These are phyloP conservation scores for Macrochelys suwanniensis DNA, from an alignment of 2,797 vertebrate species.

Conservation along the genomic window DNA sequence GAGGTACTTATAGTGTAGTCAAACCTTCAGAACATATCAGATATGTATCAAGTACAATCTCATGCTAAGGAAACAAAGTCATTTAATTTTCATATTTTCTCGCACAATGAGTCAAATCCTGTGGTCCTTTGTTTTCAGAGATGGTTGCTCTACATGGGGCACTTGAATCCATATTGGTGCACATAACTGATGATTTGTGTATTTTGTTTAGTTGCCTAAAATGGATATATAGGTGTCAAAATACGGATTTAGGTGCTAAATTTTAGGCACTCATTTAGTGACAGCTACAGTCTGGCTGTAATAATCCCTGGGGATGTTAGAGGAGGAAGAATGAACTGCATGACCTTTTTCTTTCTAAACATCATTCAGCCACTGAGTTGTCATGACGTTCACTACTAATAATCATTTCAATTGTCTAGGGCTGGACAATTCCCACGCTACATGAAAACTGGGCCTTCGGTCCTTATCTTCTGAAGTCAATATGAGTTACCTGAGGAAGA, in stretches of 20 bases:
- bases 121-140: neutral
- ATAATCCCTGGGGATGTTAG: neutral
- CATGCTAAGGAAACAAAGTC: neutral
- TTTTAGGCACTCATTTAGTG: neutral
- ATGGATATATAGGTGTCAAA: neutral
- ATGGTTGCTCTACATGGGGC: neutral
- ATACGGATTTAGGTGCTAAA: neutral
- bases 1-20: rapidly evolving
- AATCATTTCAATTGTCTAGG: slow-evolving; percentile 36
- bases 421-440: neutral
- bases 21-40: neutral
- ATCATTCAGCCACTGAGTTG: slow-evolving; percentile 17
- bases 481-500: neutral
- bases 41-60: neutral
- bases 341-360: slow-evolving; percentile 44
- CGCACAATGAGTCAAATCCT: neutral
- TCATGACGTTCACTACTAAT: neutral
- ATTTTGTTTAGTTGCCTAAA: neutral
- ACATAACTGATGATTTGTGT: neutral
- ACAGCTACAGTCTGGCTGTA: slow-evolving; percentile 6
- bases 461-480: neutral
- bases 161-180: neutral
- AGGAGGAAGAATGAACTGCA: neutral
- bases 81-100: neutral
- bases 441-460: neutral